Evolutionary conservation across 1,140 invertebrate species (phyloP).

Genomic region (Drosophila busckii): DNA sequence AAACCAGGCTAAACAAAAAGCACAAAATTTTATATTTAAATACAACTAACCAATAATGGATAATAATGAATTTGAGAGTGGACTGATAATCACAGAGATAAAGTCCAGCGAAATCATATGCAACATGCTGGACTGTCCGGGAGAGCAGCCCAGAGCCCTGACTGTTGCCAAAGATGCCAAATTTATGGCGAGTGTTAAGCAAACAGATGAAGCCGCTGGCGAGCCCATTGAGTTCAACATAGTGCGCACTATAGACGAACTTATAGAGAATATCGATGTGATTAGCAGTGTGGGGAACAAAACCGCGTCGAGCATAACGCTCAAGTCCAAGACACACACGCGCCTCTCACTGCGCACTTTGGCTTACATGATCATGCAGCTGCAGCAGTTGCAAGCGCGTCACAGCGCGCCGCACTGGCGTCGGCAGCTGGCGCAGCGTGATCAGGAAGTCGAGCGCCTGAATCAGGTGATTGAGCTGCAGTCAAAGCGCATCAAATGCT

Average conservation of each 20-base stretch:
- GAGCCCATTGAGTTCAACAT: not conserved
- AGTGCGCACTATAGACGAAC: not conserved
- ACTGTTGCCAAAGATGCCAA: too few relatives aligned
- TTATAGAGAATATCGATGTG: not conserved
- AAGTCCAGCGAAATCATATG: too few relatives aligned
- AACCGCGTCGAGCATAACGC: too few relatives aligned
- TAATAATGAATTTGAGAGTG: not conserved
- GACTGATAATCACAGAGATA: not conserved
- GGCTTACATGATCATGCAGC: slow-evolving; percentile 15
- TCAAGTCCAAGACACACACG: not conserved
- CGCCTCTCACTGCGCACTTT: slow-evolving; percentile 15
- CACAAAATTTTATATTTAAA: slow-evolving; percentile 2
- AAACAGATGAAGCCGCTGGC: not conserved
- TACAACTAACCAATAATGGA: not conserved
- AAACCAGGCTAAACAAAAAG: not conserved
- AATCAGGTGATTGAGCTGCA: slow-evolving; percentile 28
- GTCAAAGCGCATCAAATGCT: slow-evolving; percentile 20
- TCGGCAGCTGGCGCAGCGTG: too few relatives aligned
- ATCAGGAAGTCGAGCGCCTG: slow-evolving; percentile 21
- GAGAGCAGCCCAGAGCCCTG: too few relatives aligned
- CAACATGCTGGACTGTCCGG: too few relatives aligned
- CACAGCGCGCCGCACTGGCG: too few relatives aligned
- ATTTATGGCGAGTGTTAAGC: too few relatives aligned
- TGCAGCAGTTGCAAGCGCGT: too few relatives aligned
- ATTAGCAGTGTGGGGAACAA: too few relatives aligned